phyloP scores from a whole-genome alignment of 1,140 invertebrate species.

The Dendrolimus punctatus region DNA sequence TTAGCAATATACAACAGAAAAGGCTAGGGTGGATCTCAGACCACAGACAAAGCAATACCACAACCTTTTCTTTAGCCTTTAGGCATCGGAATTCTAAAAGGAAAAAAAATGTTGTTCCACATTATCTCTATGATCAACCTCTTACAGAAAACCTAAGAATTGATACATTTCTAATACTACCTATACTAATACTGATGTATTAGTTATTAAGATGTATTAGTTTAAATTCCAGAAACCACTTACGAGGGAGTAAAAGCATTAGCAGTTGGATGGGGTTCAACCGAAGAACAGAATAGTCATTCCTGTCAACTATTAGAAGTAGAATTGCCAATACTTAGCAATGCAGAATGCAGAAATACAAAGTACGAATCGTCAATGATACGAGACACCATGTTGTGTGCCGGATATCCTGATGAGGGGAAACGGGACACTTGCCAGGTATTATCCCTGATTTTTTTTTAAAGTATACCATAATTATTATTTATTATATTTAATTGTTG shows the following conservation, averaged over 20 bases:
- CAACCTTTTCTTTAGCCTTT: no score
- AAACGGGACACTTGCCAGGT: conserved; percentile 89
- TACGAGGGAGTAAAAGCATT: conserved; percentile 81
- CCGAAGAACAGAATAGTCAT: conserved; percentile 84
- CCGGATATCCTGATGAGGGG: conserved; percentile 82
- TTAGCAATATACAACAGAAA: no score
- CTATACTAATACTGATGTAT: not conserved
- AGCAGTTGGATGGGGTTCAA: conserved; percentile 89
- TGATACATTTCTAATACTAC: not conserved
- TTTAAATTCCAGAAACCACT: conserved; percentile 71
- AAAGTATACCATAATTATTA: no score
- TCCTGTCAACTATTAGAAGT: conserved; percentile 86
- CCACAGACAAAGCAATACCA: no score
- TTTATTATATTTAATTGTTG: no score
- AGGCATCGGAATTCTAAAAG: no score
- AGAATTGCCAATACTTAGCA: conserved; percentile 85
- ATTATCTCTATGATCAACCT: no score
- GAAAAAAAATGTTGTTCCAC: no score
- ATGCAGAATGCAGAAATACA: conserved; percentile 82
- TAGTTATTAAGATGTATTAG: not conserved
- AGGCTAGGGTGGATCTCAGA: no score
- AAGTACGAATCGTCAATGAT: conserved; percentile 86
- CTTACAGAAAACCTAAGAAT: no score
- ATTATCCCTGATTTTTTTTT: not conserved
- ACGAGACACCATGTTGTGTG: conserved; percentile 88